Evolutionary conservation across 2,113 vertebrate genomes (phyloP).

Genomic region (Rhinopomastus cyanomelas): DNA sequence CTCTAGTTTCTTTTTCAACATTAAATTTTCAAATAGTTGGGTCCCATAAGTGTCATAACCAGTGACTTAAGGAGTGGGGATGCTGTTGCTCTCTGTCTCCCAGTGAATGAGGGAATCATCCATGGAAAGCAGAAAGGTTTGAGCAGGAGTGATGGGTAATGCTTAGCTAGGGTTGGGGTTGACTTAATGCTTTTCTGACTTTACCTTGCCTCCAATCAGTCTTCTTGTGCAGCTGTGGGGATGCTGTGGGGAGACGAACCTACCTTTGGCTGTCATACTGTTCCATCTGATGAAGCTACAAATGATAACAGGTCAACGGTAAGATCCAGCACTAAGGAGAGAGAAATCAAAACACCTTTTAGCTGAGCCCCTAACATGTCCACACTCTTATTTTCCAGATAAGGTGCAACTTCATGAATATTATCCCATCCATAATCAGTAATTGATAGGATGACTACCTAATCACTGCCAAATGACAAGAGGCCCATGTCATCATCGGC

Average conservation of each 20-base stretch:
- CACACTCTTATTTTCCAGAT: background rate
- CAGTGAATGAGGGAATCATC: background rate
- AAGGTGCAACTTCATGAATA: background rate
- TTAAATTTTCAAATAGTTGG: background rate
- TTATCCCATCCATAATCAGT: constrained; percentile 24
- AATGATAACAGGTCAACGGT: background rate
- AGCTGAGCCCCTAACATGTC: background rate
- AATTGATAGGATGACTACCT: constrained; percentile 1
- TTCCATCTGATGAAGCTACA: background rate
- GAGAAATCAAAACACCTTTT: constrained; percentile 31
- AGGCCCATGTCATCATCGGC: background rate
- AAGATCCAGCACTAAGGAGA: background rate
- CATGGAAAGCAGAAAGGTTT: background rate
- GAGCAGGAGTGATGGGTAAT: background rate
- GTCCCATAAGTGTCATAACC: background rate
- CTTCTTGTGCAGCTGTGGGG: background rate
- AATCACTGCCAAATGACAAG: constrained; percentile 9
- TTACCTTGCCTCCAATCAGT: background rate
- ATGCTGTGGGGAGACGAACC: background rate
- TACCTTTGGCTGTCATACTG: background rate
- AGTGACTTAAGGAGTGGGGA: background rate
- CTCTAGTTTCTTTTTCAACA: background rate
- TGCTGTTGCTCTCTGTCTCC: background rate
- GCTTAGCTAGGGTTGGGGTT: background rate
- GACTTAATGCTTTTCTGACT: background rate